Percentiles rank a stretch among this genome's conserved stretches.
Evolutionary conservation across 2,113 vertebrate species (phyloP).

Genomic region (Cryptomyrus ogoouensis): DNA sequence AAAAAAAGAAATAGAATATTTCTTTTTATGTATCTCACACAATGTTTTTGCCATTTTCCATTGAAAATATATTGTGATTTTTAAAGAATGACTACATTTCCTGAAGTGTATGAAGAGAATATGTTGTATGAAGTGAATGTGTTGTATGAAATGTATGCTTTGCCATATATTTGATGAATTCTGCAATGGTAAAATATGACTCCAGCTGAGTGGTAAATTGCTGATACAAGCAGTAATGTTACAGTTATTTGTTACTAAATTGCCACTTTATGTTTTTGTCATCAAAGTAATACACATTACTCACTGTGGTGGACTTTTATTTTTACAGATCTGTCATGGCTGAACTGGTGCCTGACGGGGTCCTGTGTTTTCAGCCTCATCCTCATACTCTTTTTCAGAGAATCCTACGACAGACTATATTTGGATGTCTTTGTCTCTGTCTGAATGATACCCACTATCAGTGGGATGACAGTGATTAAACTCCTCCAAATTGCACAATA

Average conservation of each 20-base stretch:
- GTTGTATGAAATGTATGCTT: neutral
- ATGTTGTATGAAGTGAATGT: neutral
- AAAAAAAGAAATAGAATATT: neutral
- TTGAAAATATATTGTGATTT: neutral
- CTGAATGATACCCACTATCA: constrained; percentile 45
- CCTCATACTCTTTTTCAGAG: constrained; percentile 89
- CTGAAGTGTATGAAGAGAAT: neutral
- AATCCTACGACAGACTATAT: constrained; percentile 96
- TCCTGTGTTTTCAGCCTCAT: constrained; percentile 90
- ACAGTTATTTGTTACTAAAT: neutral
- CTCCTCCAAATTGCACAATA: constrained; percentile 42
- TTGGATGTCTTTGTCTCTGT: constrained; percentile 93
- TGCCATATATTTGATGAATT: neutral
- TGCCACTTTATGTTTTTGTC: constrained; percentile 7
- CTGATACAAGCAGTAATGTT: neutral
- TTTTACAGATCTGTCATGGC: constrained; percentile 85
- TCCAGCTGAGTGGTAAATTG: neutral
- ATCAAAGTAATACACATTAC: neutral
- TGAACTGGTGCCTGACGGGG: constrained; percentile 96
- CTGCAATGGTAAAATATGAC: neutral
- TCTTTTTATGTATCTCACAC: neutral
- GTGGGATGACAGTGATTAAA: neutral
- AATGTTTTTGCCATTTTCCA: neutral
- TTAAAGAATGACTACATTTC: neutral
- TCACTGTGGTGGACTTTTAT: neutral